Conservation (phyloP, 2,888 invertebrate species). For the Bimastos eiseni region DNA sequence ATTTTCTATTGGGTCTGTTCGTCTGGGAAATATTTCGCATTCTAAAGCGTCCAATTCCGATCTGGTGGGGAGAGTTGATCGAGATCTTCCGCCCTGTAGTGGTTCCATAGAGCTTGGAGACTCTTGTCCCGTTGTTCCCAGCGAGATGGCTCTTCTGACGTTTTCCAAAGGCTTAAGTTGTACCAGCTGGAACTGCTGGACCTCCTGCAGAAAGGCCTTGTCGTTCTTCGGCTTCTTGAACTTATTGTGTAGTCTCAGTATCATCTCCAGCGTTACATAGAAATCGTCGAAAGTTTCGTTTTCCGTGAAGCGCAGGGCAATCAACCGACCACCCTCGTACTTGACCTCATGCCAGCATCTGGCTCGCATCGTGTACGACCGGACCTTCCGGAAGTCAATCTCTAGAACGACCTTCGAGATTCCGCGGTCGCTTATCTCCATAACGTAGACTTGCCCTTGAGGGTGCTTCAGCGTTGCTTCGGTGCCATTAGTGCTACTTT, state of each 20-base stretch:
- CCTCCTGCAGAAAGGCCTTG: not conserved
- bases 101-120: not conserved
- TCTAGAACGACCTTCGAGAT: not conserved
- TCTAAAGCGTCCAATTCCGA: not conserved
- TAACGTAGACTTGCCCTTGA: not conserved
- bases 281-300: not conserved
- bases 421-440: not conserved
- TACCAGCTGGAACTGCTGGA: not conserved
- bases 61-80: not conserved
- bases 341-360: not conserved
- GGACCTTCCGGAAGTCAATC: not conserved
- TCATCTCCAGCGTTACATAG: not conserved
- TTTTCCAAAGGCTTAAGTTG: not conserved
- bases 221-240: slow-evolving; percentile 16
- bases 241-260: not conserved
- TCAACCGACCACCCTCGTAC: not conserved
- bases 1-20: not conserved
- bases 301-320: not conserved
- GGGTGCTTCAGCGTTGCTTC: not conserved
- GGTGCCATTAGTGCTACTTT: not conserved
- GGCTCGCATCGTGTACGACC: not conserved
- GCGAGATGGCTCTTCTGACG: not conserved
- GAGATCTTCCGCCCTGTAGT: not conserved
- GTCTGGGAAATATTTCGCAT: not conserved
- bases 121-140: not conserved